phyloP scores from a whole-genome alignment of 2,113 vertebrate genomes.

The Sterna hirundo region DNA sequence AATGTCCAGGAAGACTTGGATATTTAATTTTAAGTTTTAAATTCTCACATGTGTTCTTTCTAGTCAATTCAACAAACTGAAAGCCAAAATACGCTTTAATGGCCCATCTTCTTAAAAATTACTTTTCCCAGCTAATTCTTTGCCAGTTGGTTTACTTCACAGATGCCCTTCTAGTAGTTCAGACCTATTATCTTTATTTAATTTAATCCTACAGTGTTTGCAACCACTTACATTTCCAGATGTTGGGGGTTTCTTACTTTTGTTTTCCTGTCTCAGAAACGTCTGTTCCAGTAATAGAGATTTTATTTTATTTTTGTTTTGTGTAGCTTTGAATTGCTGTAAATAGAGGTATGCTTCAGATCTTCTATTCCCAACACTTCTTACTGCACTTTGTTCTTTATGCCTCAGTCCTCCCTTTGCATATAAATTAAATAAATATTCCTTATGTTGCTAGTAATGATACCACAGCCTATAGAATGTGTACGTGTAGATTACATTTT shows the following conservation, averaged over 20 bases:
- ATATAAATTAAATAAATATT: slow-evolving; percentile 24
- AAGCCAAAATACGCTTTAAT: neutral
- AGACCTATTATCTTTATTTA: slow-evolving; percentile 18
- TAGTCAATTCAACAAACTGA: neutral
- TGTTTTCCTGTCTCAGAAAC: neutral
- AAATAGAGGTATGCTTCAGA: neutral
- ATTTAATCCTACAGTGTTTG: neutral
- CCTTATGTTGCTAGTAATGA: neutral
- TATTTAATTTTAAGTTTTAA: neutral
- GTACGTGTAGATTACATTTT: neutral
- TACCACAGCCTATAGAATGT: neutral
- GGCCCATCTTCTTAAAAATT: neutral
- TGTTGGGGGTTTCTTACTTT: neutral
- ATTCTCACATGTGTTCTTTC: neutral
- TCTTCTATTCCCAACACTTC: neutral
- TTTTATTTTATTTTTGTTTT: slow-evolving; percentile 43
- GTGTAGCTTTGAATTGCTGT: neutral
- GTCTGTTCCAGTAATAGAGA: slow-evolving; percentile 28
- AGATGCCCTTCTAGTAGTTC: neutral
- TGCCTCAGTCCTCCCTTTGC: neutral
- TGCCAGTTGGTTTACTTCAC: neutral
- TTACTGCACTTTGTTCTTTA: neutral
- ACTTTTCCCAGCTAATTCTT: neutral
- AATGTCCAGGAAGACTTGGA: neutral
- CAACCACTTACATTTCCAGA: slow-evolving; percentile 3